Conservation (phyloP, 2,888 invertebrate species). For the Ischnura elegans region DNA sequence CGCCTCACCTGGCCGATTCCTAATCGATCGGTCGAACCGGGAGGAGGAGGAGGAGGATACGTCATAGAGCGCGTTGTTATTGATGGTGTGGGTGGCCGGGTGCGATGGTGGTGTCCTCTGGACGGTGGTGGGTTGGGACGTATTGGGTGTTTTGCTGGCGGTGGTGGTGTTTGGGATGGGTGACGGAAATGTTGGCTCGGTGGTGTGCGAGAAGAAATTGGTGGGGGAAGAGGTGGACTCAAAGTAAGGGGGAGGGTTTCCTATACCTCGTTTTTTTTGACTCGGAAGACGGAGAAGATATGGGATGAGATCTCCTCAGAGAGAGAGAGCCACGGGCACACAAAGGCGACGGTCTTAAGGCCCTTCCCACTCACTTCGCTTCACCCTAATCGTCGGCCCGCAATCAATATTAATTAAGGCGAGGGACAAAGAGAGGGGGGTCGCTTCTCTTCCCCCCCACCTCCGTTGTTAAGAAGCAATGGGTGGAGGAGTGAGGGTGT, state of each 20-base stretch:
- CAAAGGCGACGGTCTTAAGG: background rate
- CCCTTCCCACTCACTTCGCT: background rate
- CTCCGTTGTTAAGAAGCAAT: constrained; percentile 21
- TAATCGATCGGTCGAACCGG: constrained; percentile 43
- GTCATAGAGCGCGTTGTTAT: constrained; percentile 61
- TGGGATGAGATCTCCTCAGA: constrained; percentile 22
- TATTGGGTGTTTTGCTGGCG: background rate
- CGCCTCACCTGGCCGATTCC: constrained; percentile 52
- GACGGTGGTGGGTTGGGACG: background rate
- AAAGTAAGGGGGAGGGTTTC: background rate
- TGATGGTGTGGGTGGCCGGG: constrained; percentile 32
- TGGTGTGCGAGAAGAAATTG: constrained; percentile 7
- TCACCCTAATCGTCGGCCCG: constrained; percentile 47
- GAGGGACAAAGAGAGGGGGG: constrained; percentile 40
- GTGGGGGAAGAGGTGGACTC: background rate
- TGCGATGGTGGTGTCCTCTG: background rate
- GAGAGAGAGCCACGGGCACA: constrained; percentile 20
- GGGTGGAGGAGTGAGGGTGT: background rate
- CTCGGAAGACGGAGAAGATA: background rate
- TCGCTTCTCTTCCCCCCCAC: background rate
- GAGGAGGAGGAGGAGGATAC: constrained; percentile 24
- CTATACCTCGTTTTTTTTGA: background rate
- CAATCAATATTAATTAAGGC: constrained; percentile 65
- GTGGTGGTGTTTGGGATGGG: background rate
- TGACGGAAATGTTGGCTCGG: background rate